A percentile compares a stretch with the other conserved stretches of the same genome.
These are phyloP conservation scores for Cervus canadensis DNA, from an alignment of 2,113 vertebrate species.

Conservation along the genomic window DNA sequence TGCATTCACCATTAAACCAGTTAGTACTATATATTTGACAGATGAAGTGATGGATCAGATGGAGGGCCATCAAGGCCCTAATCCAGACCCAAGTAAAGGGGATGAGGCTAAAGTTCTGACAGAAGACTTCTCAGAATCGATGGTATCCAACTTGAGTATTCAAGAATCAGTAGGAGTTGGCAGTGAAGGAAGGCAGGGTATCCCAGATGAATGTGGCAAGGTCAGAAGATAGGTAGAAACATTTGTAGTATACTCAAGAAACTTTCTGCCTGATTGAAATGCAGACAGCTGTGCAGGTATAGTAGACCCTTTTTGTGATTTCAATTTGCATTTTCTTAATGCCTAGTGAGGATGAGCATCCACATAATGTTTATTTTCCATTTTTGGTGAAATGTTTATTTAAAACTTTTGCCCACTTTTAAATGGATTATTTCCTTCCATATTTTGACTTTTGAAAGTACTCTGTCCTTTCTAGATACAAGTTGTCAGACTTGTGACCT, in stretches of 20 bases:
- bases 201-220: neutral
- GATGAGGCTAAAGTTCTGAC: neutral
- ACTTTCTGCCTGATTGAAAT: neutral
- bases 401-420: neutral
- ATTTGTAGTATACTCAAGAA: neutral
- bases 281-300: neutral
- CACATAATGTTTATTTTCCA: neutral
- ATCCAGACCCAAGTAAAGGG: neutral
- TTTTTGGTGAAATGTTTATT: neutral
- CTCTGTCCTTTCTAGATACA: neutral
- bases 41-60: neutral
- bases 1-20: neutral
- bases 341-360: neutral
- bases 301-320: neutral
- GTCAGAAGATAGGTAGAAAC: neutral
- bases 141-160: neutral
- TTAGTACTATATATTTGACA: neutral
- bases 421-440: neutral
- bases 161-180: neutral
- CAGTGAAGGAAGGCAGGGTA: neutral
- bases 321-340: neutral
- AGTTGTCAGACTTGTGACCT: neutral
- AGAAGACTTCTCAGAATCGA: neutral
- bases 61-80: neutral
- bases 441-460: neutral